Percentiles rank a stretch among this genome's conserved stretches.
These are phyloP conservation scores for Pycnomerus fuliginosus DNA, from an alignment of 2,888 invertebrate species.

Conservation along the genomic window DNA sequence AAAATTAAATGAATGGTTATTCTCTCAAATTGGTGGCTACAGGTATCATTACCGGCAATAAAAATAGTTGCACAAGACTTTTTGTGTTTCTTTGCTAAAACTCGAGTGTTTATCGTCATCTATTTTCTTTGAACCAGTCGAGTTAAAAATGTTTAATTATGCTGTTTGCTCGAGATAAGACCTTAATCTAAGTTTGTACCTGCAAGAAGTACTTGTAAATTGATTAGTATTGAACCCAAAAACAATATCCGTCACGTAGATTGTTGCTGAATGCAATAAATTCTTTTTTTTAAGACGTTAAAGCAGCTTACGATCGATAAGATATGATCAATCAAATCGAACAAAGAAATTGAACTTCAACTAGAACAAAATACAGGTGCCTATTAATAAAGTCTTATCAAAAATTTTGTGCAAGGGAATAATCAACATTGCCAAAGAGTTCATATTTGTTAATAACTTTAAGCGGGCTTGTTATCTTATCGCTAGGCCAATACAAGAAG, in stretches of 20 bases:
- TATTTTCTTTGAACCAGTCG: too few relatives aligned
- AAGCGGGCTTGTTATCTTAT: conserved; percentile 14
- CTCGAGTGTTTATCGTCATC: too few relatives aligned
- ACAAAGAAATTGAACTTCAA: conserved; percentile 12
- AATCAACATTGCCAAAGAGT: conserved; percentile 39
- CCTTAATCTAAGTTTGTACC: conserved; percentile 21
- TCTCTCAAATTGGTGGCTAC: conserved; percentile 11
- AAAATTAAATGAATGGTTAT: conserved; percentile 15
- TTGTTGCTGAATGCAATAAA: conserved; percentile 5
- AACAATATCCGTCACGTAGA: conserved; percentile 24
- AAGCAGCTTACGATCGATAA: conserved; percentile 22
- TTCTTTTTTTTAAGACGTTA: conserved; percentile 4
- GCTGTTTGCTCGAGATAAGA: conserved; percentile 23
- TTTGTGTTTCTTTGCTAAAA: too few relatives aligned
- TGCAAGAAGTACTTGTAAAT: conserved; percentile 26
- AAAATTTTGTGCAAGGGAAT: conserved; percentile 31
- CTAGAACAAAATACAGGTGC: background rate
- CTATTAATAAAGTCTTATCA: conserved; percentile 9
- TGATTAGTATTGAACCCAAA: conserved; percentile 23
- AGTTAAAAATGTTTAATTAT: conserved; percentile 19
- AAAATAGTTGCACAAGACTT: too few relatives aligned
- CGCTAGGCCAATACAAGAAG: conserved; percentile 18
- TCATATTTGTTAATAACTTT: background rate
- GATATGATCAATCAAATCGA: conserved; percentile 16
- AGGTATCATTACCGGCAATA: too few relatives aligned